These are phyloP conservation scores for Aproaerema taeniolella DNA, from an alignment of 2,888 invertebrate species.

Conservation along the genomic window DNA sequence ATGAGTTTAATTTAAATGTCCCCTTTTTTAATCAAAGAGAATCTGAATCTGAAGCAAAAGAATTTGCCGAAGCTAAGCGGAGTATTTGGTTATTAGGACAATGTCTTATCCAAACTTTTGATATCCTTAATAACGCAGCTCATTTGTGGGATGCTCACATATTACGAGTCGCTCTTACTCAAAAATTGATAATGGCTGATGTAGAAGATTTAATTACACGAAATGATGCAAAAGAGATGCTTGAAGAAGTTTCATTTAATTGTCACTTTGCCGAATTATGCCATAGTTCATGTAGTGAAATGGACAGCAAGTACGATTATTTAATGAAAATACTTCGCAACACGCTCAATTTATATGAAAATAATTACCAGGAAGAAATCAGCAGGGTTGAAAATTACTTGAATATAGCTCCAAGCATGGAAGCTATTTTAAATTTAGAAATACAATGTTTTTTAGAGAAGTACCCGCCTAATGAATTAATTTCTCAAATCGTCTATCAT, in stretches of 20 bases:
- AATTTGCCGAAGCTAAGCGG: constrained; percentile 38
- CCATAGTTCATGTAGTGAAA: constrained; percentile 49
- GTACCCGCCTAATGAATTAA: constrained; percentile 28
- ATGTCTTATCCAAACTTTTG: constrained; percentile 43
- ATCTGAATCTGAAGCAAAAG: constrained; percentile 28
- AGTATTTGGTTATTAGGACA: constrained; percentile 45
- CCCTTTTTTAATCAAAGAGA: too few relatives aligned
- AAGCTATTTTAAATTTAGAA: constrained; percentile 47
- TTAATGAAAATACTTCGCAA: constrained; percentile 37
- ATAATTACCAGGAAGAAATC: constrained; percentile 23
- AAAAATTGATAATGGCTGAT: constrained; percentile 50
- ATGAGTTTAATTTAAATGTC: too few relatives aligned
- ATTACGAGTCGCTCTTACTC: constrained; percentile 46
- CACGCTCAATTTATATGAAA: constrained; percentile 17
- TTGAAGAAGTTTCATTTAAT: constrained; percentile 47
- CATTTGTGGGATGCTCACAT: constrained; percentile 60
- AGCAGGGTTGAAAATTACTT: constrained; percentile 48
- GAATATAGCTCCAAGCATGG: constrained; percentile 37
- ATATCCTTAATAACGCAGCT: constrained; percentile 45
- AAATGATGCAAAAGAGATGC: constrained; percentile 45
- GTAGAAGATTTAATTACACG: constrained; percentile 56
- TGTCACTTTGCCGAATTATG: too few relatives aligned
- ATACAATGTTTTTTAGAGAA: constrained; percentile 50
- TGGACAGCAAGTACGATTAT: constrained; percentile 35
- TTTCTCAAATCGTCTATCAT: neutral